phyloP scores from a whole-genome alignment of 2,113 vertebrate species.

The Brachirus orientalis region DNA sequence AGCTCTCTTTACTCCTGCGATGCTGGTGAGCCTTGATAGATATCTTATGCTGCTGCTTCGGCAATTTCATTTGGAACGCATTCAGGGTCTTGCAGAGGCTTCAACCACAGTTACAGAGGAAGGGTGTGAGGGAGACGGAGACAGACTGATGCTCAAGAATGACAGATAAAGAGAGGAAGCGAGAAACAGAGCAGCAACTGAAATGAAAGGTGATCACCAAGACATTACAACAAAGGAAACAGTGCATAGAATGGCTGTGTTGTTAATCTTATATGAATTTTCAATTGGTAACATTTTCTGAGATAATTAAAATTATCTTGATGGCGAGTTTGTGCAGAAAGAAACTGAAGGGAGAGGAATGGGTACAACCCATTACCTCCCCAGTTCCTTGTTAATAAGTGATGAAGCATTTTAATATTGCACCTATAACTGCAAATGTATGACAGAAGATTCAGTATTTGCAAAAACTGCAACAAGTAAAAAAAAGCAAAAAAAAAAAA shows the following conservation, averaged over 20 bases:
- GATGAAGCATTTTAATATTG: no score
- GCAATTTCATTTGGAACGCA: constrained; percentile 80
- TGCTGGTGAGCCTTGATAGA: constrained; percentile 70
- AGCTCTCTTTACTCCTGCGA: constrained; percentile 66
- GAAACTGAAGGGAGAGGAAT: background rate
- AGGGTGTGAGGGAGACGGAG: constrained; percentile 13
- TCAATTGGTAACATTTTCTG: no score
- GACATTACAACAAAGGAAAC: background rate
- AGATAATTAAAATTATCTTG: no score
- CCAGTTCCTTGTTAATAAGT: no score
- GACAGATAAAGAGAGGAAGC: background rate
- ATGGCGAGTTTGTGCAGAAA: background rate
- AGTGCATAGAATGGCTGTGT: no score
- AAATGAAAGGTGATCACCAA: constrained; percentile 8
- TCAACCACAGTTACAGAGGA: constrained; percentile 37
- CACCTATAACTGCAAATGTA: no score
- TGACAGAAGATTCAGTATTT: no score
- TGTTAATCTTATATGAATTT: no score
- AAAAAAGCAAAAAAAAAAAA: background rate
- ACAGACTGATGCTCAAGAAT: constrained; percentile 1
- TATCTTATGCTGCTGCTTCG: constrained; percentile 66
- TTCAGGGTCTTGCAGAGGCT: constrained; percentile 64
- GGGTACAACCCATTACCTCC: no score
- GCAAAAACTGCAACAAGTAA: no score
- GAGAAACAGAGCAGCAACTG: constrained; percentile 3